These are phyloP conservation scores for Nomada lathburiana DNA, from an alignment of 2,888 invertebrate genomes.

Conservation along the genomic window DNA sequence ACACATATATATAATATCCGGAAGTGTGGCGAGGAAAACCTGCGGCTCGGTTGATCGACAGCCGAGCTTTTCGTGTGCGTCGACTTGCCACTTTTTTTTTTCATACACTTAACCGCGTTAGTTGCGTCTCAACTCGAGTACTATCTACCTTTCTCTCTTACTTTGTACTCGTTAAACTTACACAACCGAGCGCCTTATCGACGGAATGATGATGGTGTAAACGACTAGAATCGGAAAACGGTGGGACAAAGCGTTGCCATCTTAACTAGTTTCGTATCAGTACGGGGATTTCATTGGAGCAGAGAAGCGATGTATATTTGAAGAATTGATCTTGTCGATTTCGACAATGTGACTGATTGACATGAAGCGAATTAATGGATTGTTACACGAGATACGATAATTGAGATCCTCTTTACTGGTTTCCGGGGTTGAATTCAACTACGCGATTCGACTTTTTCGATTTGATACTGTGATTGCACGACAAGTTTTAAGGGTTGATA, in stretches of 20 bases:
- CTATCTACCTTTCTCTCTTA: constrained; percentile 45
- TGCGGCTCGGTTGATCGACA: constrained; percentile 11
- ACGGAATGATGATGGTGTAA: constrained; percentile 45
- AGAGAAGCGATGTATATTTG: not conserved
- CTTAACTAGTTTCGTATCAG: not conserved
- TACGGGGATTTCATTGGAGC: not conserved
- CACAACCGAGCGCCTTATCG: constrained; percentile 69
- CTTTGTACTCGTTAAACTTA: constrained; percentile 68
- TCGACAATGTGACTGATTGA: not conserved
- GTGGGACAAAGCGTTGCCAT: constrained; percentile 4
- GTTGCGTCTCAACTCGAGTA: constrained; percentile 66
- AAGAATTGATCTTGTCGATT: constrained; percentile 9
- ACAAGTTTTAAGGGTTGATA: too few relatives aligned
- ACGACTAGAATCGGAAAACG: not conserved
- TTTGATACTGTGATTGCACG: too few relatives aligned
- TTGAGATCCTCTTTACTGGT: too few relatives aligned
- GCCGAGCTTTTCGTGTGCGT: not conserved
- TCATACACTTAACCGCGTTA: constrained; percentile 52
- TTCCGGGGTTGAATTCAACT: too few relatives aligned
- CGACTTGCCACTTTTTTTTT: constrained; percentile 35
- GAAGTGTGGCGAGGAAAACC: constrained; percentile 1
- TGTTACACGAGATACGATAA: too few relatives aligned
- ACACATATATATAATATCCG: constrained; percentile 20
- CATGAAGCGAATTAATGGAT: not conserved
- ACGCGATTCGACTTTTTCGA: too few relatives aligned